phyloP scores from a whole-genome alignment of 2,113 vertebrate genomes.

The Abramis brama region DNA sequence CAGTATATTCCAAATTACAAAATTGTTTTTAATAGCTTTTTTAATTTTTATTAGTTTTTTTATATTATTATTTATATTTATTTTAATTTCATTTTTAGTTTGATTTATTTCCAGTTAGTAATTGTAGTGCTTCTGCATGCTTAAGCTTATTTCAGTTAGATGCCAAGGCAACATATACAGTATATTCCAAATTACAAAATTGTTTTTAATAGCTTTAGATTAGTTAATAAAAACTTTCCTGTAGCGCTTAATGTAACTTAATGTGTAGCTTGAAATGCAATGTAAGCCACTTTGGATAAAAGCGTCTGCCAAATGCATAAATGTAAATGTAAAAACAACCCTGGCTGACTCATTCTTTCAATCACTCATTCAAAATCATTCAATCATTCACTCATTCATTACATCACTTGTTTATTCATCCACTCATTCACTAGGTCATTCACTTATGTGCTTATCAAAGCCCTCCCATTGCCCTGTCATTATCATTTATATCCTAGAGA shows the following conservation, averaged over 20 bases:
- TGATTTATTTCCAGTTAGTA: neutral
- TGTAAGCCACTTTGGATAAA: too few relatives aligned
- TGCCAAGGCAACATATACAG: too few relatives aligned
- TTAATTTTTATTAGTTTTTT: neutral
- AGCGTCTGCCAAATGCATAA: too few relatives aligned
- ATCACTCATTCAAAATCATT: neutral
- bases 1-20: too few relatives aligned
- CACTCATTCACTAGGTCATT: neutral
- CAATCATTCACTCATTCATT: neutral
- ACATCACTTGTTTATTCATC: neutral
- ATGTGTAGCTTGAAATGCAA: too few relatives aligned
- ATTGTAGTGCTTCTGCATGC: neutral
- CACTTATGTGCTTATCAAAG: constrained; percentile 11
- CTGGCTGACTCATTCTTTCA: neutral
- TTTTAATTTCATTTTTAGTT: neutral
- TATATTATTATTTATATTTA: neutral
- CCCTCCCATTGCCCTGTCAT: constrained; percentile 32
- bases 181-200: too few relatives aligned
- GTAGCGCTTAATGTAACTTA: too few relatives aligned
- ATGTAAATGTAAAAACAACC: neutral
- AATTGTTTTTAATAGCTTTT: neutral
- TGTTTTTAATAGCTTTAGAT: too few relatives aligned
- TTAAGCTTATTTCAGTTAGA: neutral
- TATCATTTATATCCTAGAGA: constrained; percentile 31
- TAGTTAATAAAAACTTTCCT: too few relatives aligned